Evolutionary conservation across 2,888 invertebrate genomes (phyloP), one percentile per base, ranked within the genome.

Genomic region (Drosophila kokeensis): DNA sequence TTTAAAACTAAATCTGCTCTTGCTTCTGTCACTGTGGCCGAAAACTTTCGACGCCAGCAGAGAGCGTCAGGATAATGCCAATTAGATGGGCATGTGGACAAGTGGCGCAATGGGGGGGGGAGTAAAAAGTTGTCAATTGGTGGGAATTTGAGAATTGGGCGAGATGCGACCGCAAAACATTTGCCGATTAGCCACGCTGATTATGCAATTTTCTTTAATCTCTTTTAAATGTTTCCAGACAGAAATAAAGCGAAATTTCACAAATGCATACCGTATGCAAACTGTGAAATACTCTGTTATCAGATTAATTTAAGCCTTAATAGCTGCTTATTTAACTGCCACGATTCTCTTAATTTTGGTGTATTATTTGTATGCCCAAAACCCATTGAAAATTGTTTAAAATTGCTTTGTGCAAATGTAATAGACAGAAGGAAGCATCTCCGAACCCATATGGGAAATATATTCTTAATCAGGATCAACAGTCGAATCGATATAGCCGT

Each of bases 131-230:
- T 21, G 38, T 48, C 54, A 18, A 55, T 27, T 38, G 55, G 11
- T 40, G 55, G 38, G 55, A 38, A 55, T 29, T 59, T 50, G 52
- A 48, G 55, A 10, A 55, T 45, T 32, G 54, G 38, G 10, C n/a
- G 42, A 11, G 49, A 40, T 73, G 80, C 61, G 73, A 67, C 85
- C 82, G 48, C 79, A 76, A 70, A 84, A 84, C 76, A 82, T 81
- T 82, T 82, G 82, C 64, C 73, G 84, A 83, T 81, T 75, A 76
- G 82, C 67, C 66, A 79, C 87, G 71, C 84, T 79, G 87, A 88
- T 84, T 88, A 81, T 74, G 76, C 72, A 71, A 84, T 84, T 88
- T 76, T 58, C 76, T 88, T 83, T 83, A 71, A 85, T 87, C 84
- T 81, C 68, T 42, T 60, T 60, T 21, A 55, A 69, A 79, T 40